Evolutionary conservation across 2,113 vertebrate genomes (phyloP), one percentile per base, ranked within the genome.

Genomic region (Panurus biarmicus): DNA sequence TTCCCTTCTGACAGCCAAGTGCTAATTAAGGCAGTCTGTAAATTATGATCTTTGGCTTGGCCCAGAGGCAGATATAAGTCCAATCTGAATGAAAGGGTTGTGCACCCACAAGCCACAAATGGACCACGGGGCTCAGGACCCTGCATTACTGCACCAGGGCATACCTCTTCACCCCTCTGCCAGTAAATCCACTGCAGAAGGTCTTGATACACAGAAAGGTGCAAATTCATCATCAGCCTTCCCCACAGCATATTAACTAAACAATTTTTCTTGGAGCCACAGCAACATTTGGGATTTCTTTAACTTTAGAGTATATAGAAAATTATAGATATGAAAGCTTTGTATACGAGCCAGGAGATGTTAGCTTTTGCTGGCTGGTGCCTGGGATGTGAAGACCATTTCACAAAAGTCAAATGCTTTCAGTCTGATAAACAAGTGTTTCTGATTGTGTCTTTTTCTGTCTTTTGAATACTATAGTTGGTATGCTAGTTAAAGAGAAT

Each of bases 61-160:
- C 66, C 47, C 51, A 71, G 64, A 29, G 60, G 51, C 38, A 92
- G 64, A 23, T 29, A 21, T 26, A n/a, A 81, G 42, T 38, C 42
- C 1, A 0, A 7, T 44, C 47, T 95, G 77, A 95, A 94, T 92
- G 56, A 57, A 25, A 60, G n/a, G 6, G 21, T 7, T 89, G 65
- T 91, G 73, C 44, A 81, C n/a, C 42, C 66, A 85, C 77, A 93
- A 93, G 73, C 83, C 73, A 64, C 65, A 78, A 81, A 87, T 40
- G 61, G 53, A 51, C 69, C 3, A 1, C 0, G 0, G 38, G 40
- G 21, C 57, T 50, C 48, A 81, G 44, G 35, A 87, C 66, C 21
- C 24, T 28, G 40, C 22, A 18, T 44, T 44, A 17, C 33, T 38
- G 18, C 36, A 74, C 26, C 56, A 40, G 60, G 56, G 90, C 12